These are phyloP conservation scores for Cydia amplana DNA, from an alignment of 1,140 invertebrate species.

Conservation along the genomic window DNA sequence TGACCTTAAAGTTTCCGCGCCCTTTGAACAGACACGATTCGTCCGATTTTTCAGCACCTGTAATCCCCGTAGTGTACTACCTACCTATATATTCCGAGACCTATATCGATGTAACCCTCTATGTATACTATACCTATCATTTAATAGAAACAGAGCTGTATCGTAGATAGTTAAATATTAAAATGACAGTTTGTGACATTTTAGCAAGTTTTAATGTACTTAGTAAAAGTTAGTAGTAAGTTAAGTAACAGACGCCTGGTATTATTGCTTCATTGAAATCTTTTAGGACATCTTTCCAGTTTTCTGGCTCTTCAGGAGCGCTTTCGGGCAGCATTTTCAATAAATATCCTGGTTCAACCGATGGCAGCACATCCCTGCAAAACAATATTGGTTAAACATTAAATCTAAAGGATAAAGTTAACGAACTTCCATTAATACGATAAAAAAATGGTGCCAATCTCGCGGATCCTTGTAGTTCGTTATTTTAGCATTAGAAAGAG, in stretches of 20 bases:
- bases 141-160: background rate
- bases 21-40: too few relatives aligned
- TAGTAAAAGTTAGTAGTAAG: too few relatives aligned
- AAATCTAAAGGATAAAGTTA: background rate
- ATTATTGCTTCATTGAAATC: constrained; percentile 92
- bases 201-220: constrained; percentile 3
- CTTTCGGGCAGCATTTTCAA: constrained; percentile 85
- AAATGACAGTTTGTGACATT: background rate
- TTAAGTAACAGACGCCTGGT: constrained; percentile 90
- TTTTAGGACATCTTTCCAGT: constrained; percentile 90
- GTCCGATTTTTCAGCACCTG: too few relatives aligned
- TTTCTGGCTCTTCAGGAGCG: constrained; percentile 87
- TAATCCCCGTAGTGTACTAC: too few relatives aligned
- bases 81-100: too few relatives aligned
- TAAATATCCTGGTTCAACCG: constrained; percentile 89
- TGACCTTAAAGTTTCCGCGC: too few relatives aligned
- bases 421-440: background rate
- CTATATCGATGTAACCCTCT: too few relatives aligned
- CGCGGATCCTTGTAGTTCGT: too few relatives aligned
- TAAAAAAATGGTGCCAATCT: background rate
- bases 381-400: constrained; percentile 16
- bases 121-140: too few relatives aligned
- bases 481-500: too few relatives aligned
- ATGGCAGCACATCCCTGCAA: constrained; percentile 84
- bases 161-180: background rate